phyloP scores from a whole-genome alignment of 2,113 vertebrate genomes.

The Dasypus novemcinctus region DNA sequence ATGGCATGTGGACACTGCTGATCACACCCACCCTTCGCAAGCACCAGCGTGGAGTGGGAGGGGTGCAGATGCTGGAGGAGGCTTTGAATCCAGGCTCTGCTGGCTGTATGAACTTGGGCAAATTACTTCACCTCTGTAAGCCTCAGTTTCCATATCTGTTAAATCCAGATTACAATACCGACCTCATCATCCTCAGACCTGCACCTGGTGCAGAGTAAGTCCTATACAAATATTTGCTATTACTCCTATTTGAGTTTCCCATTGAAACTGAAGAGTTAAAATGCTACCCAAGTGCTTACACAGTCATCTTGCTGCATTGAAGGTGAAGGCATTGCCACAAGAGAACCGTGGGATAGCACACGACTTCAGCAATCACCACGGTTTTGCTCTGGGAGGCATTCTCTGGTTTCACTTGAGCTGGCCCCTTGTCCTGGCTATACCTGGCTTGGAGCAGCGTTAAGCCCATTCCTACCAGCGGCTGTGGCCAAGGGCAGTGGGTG shows the following conservation, averaged over 20 bases:
- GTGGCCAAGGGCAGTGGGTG: accelerated
- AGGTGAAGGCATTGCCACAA: accelerated
- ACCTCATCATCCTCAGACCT: no score
- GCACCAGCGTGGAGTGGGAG: not conserved
- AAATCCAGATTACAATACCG: not conserved
- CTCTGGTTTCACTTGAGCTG: not conserved
- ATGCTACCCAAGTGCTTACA: no score
- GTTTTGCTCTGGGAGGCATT: not conserved
- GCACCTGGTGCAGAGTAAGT: not conserved
- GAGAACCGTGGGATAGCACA: not conserved
- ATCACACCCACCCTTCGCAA: accelerated
- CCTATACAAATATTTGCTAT: not conserved
- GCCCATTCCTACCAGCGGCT: accelerated
- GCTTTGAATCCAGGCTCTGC: not conserved
- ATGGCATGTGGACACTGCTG: accelerated
- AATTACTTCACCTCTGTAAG: no score
- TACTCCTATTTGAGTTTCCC: not conserved
- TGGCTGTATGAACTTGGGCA: no score
- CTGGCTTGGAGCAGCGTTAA: not conserved
- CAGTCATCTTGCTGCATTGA: no score
- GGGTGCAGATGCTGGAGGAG: not conserved
- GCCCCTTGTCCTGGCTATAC: not conserved
- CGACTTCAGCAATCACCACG: not conserved
- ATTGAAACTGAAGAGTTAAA: not conserved
- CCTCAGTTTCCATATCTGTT: no score